Base-by-base conservation (phyloP, 2,888 invertebrate genomes). In the Apamea crenata region DNA sequence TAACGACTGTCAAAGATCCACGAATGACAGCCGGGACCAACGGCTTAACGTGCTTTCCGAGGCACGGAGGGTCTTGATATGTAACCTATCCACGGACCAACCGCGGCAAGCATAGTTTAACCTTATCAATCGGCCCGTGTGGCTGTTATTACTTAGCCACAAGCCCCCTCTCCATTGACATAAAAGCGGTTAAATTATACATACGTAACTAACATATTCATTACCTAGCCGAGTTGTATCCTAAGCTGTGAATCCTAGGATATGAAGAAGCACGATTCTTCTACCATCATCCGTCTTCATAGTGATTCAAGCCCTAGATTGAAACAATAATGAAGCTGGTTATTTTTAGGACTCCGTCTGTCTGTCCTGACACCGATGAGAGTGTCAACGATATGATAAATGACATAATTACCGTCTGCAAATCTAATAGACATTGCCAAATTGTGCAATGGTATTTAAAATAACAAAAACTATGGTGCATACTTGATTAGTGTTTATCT, bases 381-480 rank as follows among this genome's bases (percentile, higher is more conserved):
- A 40, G 78, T 89, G 89, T 87, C 89, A 86, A 69, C 85, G 80
- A 87, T 83, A 92, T 91, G 75, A 85, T 82, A 65, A 71, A 78
- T 73, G 50, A 72, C 65, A 74, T 78, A 32, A 56, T 25, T 47
- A 71, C 75, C 72, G 84, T 87, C 83, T 82, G 82, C 83, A 84
- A 82, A 82, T 77, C 40, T 74, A 77, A 87, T 83, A 74, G 79
- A 78, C 86, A 73, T 75, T 88, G 88, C 86, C 90, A 88, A 89
- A 89, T 81, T 67, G 73, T 78, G 75, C 80, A 81, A 76, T 76
- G 71, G 66, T 67, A 72, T 73, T 71, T 32, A 66, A n/a, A 79
- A 81, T 67, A 63, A 79, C 56, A 67, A 72, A 50, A 70, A 66
- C 72, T 36, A 67, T 36, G 29, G 47, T 68, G 65, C n/a, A n/a